phyloP scores from a whole-genome alignment of 2,888 invertebrate species.

The Chironomus riparius region DNA sequence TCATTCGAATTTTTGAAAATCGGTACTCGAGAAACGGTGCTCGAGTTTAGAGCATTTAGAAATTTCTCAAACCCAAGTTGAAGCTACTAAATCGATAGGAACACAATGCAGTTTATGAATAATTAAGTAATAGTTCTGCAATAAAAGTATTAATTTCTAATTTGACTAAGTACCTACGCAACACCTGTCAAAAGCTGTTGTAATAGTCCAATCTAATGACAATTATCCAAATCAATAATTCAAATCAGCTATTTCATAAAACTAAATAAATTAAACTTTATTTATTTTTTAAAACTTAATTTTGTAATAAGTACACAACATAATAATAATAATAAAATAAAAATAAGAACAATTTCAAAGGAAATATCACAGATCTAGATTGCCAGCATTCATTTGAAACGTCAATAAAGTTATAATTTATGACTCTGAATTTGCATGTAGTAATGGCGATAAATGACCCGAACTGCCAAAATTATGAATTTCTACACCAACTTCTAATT shows the following conservation, averaged over 20 bases:
- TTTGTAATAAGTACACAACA: slow-evolving; percentile 35
- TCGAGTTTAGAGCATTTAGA: too few species aligned
- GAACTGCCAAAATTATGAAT: background rate
- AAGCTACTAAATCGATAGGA: too few species aligned
- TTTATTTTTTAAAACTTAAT: slow-evolving; percentile 40
- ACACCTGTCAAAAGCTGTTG: too few species aligned
- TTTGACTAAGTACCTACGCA: too few species aligned
- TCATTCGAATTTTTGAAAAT: too few species aligned
- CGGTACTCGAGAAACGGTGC: too few species aligned
- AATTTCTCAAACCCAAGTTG: too few species aligned
- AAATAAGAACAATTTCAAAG: slow-evolving; percentile 31
- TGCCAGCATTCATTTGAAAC: background rate
- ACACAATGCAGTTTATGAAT: too few species aligned
- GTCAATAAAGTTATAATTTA: slow-evolving; percentile 31
- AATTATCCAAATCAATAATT: too few species aligned
- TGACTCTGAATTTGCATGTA: background rate
- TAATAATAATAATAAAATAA: slow-evolving; percentile 45
- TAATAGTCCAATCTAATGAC: too few species aligned
- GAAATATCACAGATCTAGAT: slow-evolving; percentile 13
- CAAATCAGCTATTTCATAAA: slow-evolving; percentile 29
- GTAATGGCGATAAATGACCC: slow-evolving; percentile 40
- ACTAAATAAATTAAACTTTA: slow-evolving; percentile 47
- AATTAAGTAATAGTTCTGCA: too few species aligned
- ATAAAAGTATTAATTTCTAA: too few species aligned
- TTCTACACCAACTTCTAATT: background rate